Evolutionary conservation across 2,113 vertebrate genomes (phyloP), one percentile per base, ranked within the genome.

Genomic region (Trematocara nigrifrons): DNA sequence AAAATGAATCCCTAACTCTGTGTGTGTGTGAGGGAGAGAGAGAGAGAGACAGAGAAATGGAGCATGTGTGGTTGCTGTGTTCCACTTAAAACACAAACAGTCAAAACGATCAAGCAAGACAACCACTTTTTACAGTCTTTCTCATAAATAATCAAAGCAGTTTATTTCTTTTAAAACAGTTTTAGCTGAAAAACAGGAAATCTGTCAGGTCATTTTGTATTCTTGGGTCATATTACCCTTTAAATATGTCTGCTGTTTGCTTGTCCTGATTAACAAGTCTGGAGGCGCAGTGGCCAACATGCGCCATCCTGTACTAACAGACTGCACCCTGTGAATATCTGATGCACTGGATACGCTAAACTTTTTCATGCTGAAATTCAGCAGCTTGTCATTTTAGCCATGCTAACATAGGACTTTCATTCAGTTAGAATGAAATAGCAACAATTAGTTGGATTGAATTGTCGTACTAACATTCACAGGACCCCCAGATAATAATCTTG

Each of bases 261-360:
- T 26, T 77, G 82, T 88, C 81, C 54, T 53, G 87, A 91, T 86
- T 80, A 84, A 79, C 66, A 91, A 89, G 88, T 91, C 89, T 92
- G 79, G 89, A 82, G 64, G 79, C 84, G 13, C 22, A 57, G 26
- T 71, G 81, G 83, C 85, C 83, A 84, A 87, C 89, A 89, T 86
- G 77, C 81, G 88, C 80, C 71, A 47, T 69, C 54, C 66, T 86
- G 89, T 82, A 92, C 87, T 86, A 87, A 92, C 85, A 91, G 86
- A 91, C 91, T 93, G 81, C 87, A 83, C 79, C 59, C 82, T 81
- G 91, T 95, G 87, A 95, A 95, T 93, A 94, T 95, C 93, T 93
- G 66, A 94, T 85, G 18, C 79, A 61, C 40, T 86, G 82, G 51
- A 76, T 92, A 87, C 84, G 79, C 81, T 10, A 35, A 51, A 29